phyloP scores from a whole-genome alignment of 2,888 invertebrate species.

The Caenorhabditis sp. region DNA sequence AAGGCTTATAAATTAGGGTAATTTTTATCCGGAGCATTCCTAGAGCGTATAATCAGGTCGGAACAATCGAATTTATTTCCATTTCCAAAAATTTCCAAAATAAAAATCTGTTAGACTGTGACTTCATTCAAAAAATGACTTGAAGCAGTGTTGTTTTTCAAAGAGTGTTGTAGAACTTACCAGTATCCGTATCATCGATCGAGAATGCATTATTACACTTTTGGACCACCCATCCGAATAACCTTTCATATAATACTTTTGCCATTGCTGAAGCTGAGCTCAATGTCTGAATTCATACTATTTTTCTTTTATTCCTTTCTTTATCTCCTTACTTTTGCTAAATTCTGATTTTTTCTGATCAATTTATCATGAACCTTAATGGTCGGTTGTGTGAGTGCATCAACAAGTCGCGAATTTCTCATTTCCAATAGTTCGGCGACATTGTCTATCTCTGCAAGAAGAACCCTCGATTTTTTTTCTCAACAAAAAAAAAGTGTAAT shows the following conservation, averaged over 20 bases:
- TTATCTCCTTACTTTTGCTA: constrained; percentile 71
- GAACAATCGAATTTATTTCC: too few relatives aligned
- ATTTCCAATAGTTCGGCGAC: constrained; percentile 60
- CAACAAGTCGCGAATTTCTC: constrained; percentile 63
- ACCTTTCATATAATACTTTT: constrained; percentile 64
- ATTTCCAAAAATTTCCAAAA: too few relatives aligned
- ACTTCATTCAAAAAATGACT: too few relatives aligned
- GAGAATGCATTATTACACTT: constrained; percentile 58
- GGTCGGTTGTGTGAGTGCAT: constrained; percentile 73
- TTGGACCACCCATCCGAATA: constrained; percentile 65
- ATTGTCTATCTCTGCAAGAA: constrained; percentile 58
- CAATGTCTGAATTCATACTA: constrained; percentile 42
- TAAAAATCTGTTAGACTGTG: too few relatives aligned
- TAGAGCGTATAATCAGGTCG: too few relatives aligned
- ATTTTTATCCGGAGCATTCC: too few relatives aligned
- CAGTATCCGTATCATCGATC: constrained; percentile 23
- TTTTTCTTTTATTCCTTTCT: background rate
- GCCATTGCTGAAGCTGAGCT: constrained; percentile 63
- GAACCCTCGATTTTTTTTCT: background rate
- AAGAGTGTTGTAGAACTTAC: too few relatives aligned
- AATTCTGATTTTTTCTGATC: constrained; percentile 74
- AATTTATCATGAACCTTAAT: constrained; percentile 73
- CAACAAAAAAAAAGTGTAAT: background rate
- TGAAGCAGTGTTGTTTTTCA: too few relatives aligned
- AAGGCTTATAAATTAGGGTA: too few relatives aligned